Base-by-base conservation (phyloP, 2,888 invertebrate species). In the Cryptocheilus praepositus region DNA sequence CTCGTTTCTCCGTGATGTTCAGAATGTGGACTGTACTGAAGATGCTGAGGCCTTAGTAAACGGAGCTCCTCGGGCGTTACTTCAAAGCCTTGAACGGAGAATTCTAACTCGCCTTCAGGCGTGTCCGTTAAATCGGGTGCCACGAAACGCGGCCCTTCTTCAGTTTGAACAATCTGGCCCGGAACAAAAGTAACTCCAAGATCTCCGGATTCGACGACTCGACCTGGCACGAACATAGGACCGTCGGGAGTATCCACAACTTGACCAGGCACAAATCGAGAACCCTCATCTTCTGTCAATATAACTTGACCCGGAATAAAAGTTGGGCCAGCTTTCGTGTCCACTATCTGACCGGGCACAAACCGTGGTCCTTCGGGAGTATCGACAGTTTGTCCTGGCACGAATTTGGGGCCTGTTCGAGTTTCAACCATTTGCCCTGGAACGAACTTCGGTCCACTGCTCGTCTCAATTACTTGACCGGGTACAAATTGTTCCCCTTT, bases 221-320 rank as follows among this genome's bases (percentile, higher is more conserved):
- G 80, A 25, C 91, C 91, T 0, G 91, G 90, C 4, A 90, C 90
- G 62, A 93, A 93, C 79, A 93, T 89, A 3, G 93, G 93, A 0
- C 93, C 93, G 81, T 93, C 92, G 68, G 92, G 91, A 0, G 93
- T 93, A 77, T 93, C 93, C n/a, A 94, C 93, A 0, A 94, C 93
- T 88, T 94, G 93, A 3, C 94, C 92, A 0, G 91, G 91, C 0
- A 91, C 90, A 71, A 92, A 91, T 69, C 89, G 82, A 0, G 90
- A 89, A 18, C 91, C 91, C 65, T 90, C 90, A 61, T 91, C 90
- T 44, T 91, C 91, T 5, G 93, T 92, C 16, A 89, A 89, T 69
- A 95, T 94, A 8, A 95, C 93, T 88, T 95, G 93, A 28, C 95
- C 95, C 0, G 95, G 94, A 78, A 95, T 94, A 79, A 95, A 94